Base-by-base conservation (phyloP, 2,797 vertebrate genomes). In the Lithobates sylvaticus region DNA sequence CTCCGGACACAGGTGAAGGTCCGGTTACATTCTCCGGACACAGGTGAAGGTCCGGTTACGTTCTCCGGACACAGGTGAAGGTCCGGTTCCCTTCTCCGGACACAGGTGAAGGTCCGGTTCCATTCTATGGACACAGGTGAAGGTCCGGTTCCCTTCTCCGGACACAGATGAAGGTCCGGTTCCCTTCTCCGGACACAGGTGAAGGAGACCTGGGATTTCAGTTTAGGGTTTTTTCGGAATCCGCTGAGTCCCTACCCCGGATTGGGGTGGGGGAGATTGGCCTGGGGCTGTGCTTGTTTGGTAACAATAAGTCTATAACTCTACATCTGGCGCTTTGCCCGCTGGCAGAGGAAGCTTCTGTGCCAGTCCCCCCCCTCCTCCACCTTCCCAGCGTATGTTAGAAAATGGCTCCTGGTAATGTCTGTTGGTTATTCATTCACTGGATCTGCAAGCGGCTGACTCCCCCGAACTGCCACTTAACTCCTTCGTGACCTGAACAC, bases 371-470 rank as follows among this genome's bases (percentile, higher is more conserved):
- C 39, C 9, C 39, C 39, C 21, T 32, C n/a, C 5, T 29, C 15
- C 58, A 21, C 58, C 58, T 64, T 64, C 58, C 58, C 58, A 10
- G 23, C 58, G 58, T n/a, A 64, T 21, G 58, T 64, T n/a, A n/a
- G 58, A n/a, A 64, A 64, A 64, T 64, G 58, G 58, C 58, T n/a
- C 18, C 58, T n/a, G 58, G 58, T 1, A n/a, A 64, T 73, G 34
- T 54, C 73, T 7, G 73, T 54, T 54, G 84, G 84, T 85, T 85
- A 85, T 29, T 86, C 21, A 86, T 86, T 86, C 44, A 86, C 78
- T 10, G 23, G 26, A 21, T 42, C 15, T 27, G 21, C 58, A 42
- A 80, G 12, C 36, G 42, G 34, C 47, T 64, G 69, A 61, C 79
- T 36, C 69, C 69, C 47, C 47, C 23, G 9, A 73, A 73, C 18